phyloP scores from a whole-genome alignment of 2,888 invertebrate genomes.

The Andrena chrysosceles region DNA sequence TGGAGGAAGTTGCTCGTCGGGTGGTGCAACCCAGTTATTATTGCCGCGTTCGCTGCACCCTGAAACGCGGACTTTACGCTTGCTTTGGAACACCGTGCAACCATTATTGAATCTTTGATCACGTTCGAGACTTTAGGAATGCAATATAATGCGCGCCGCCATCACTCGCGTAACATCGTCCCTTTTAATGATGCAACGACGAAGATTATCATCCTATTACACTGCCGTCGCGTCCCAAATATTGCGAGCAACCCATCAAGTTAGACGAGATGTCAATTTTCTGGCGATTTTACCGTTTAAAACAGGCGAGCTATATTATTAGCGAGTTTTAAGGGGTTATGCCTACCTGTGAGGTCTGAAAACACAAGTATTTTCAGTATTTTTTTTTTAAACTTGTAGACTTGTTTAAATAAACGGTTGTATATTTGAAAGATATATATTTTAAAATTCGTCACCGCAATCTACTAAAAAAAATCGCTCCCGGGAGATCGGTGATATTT shows the following conservation, averaged over 20 bases:
- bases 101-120: conserved; percentile 67
- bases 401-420: too few species aligned
- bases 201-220: conserved; percentile 12
- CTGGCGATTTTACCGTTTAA: too few species aligned
- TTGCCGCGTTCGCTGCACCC: conserved; percentile 19
- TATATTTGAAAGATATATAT: too few species aligned
- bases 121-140: conserved; percentile 49
- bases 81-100: conserved; percentile 43
- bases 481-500: too few species aligned
- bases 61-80: conserved; percentile 25
- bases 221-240: neutral
- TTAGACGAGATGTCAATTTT: neutral
- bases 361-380: too few species aligned
- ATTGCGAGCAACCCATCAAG: neutral
- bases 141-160: conserved; percentile 35
- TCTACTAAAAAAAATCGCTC: too few species aligned
- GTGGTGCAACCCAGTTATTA: conserved; percentile 19
- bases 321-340: too few species aligned
- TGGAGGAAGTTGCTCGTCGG: conserved; percentile 14
- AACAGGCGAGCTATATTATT: too few species aligned
- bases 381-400: too few species aligned
- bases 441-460: too few species aligned
- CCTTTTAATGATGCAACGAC: conserved; percentile 25
- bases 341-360: too few species aligned
- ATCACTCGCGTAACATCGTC: conserved; percentile 26